phyloP scores from a whole-genome alignment of 2,113 vertebrate genomes.

The Eptesicus fuscus region DNA sequence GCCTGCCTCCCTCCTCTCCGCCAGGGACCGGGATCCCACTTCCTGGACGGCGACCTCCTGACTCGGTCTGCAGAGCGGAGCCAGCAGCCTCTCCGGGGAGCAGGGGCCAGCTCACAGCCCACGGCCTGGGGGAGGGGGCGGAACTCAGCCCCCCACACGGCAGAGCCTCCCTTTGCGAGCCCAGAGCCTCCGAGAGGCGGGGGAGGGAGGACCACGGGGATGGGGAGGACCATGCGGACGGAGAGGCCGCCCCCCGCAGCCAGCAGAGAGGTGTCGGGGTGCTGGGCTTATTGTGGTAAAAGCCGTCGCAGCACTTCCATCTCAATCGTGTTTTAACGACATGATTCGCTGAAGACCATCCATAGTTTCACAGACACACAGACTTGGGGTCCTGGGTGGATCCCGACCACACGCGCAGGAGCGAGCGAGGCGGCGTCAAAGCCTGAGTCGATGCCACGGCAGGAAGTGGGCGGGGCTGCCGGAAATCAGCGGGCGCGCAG shows the following conservation, averaged over 20 bases:
- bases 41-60: too few relatives aligned
- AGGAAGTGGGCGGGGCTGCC: accelerated
- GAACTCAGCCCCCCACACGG: accelerated
- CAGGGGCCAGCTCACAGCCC: too few relatives aligned
- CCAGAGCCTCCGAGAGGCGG: background rate
- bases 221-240: too few relatives aligned
- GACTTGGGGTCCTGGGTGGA: accelerated
- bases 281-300: too few relatives aligned
- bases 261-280: too few relatives aligned
- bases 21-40: background rate
- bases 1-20: background rate
- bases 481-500: background rate
- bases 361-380: background rate
- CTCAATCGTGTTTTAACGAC: background rate
- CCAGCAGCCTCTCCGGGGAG: too few relatives aligned
- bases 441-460: background rate
- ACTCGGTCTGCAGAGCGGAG: background rate
- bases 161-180: background rate
- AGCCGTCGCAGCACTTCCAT: too few relatives aligned
- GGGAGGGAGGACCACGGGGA: background rate
- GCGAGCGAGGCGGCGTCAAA: background rate
- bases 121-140: too few relatives aligned
- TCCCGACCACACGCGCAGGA: accelerated
- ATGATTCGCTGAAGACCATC: background rate
- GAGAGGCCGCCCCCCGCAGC: background rate